Evolutionary conservation across 2,888 invertebrate species (phyloP).

Genomic region (Drosophila prostipennis): DNA sequence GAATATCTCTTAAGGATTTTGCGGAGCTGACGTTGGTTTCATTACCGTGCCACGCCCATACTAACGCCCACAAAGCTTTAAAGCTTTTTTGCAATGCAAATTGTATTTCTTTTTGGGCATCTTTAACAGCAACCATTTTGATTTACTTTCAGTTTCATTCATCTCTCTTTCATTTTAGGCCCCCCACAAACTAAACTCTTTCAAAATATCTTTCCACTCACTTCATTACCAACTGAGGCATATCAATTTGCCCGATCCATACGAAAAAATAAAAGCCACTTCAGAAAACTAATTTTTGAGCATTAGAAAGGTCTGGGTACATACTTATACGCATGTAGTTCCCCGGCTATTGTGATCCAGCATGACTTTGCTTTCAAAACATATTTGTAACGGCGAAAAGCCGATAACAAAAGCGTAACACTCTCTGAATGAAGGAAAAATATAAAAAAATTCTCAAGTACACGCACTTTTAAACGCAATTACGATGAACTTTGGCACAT

Average conservation of each 20-base stretch:
- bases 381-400: slow-evolving; percentile 75
- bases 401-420: slow-evolving; percentile 58
- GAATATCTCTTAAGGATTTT: no score
- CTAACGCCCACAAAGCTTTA: no score
- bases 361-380: slow-evolving; percentile 79
- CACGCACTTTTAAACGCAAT: slow-evolving; percentile 77
- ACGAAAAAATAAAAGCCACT: slow-evolving; percentile 49
- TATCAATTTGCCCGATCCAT: slow-evolving; percentile 50
- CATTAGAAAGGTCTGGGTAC: slow-evolving; percentile 64
- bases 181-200: slow-evolving; percentile 62
- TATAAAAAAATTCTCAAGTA: slow-evolving; percentile 55
- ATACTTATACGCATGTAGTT: slow-evolving; percentile 13
- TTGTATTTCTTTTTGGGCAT: background rate
- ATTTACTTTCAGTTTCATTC: slow-evolving; percentile 7
- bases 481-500: slow-evolving; percentile 54
- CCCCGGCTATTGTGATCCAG: slow-evolving; percentile 65
- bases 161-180: slow-evolving; percentile 16
- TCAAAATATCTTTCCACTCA: slow-evolving; percentile 51
- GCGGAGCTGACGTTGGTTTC: no score
- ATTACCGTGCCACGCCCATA: no score
- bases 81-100: background rate
- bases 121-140: background rate
- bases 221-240: slow-evolving; percentile 68
- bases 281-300: slow-evolving; percentile 70
- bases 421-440: slow-evolving; percentile 23